These are phyloP conservation scores for Byasa hedistus DNA, from an alignment of 2,888 invertebrate species.

Conservation along the genomic window DNA sequence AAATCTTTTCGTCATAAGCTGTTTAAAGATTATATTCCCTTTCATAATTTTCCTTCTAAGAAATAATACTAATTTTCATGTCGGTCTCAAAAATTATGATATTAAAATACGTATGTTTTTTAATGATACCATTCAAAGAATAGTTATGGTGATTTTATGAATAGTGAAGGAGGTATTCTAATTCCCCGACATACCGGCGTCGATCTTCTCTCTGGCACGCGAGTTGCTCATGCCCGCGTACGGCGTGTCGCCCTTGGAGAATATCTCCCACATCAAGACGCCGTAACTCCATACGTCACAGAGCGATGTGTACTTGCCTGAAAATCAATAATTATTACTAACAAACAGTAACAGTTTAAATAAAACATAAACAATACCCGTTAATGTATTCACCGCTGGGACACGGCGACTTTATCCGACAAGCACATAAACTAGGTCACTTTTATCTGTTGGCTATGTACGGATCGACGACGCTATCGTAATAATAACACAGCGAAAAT, in stretches of 20 bases:
- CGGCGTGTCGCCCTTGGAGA: conserved; percentile 95
- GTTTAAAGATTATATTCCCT: background rate
- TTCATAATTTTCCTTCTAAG: background rate
- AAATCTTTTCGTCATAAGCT: background rate
- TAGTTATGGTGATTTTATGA: background rate
- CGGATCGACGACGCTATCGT: too few relatives aligned
- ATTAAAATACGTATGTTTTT: too few relatives aligned
- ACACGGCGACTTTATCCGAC: too few relatives aligned
- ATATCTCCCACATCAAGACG: conserved; percentile 97
- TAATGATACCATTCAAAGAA: background rate
- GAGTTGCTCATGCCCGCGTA: conserved; percentile 97
- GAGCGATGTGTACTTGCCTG: conserved; percentile 95
- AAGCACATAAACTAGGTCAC: too few relatives aligned
- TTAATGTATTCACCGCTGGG: too few relatives aligned
- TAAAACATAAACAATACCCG: too few relatives aligned
- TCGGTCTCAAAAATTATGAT: too few relatives aligned
- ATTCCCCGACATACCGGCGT: conserved; percentile 83
- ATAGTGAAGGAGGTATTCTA: background rate
- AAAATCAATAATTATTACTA: background rate
- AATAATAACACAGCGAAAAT: too few relatives aligned
- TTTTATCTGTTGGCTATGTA: too few relatives aligned
- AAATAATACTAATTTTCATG: too few relatives aligned
- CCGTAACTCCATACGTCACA: conserved; percentile 99
- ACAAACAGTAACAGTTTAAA: background rate
- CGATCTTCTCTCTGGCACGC: conserved; percentile 95